phyloP scores from a whole-genome alignment of 2,888 invertebrate genomes.

The Silvanus unidentatus region DNA sequence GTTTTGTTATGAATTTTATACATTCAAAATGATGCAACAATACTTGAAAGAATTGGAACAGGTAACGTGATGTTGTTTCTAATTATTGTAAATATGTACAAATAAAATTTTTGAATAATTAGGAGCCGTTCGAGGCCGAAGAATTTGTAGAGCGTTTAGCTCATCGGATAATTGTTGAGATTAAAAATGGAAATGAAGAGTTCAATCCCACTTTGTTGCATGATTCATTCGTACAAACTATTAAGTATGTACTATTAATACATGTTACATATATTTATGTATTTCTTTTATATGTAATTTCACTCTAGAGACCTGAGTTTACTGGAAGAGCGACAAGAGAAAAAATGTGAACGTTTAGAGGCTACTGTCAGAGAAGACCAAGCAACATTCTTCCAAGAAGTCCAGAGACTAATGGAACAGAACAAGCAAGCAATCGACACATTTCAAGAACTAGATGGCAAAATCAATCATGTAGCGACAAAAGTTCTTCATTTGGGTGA shows the following conservation, averaged over 20 bases:
- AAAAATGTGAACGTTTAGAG: constrained; percentile 80
- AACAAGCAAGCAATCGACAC: constrained; percentile 82
- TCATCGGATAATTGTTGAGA: constrained; percentile 79
- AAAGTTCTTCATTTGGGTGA: constrained; percentile 98
- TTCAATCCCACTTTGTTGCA: constrained; percentile 86
- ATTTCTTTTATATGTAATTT: constrained; percentile 8
- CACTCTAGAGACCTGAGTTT: constrained; percentile 56
- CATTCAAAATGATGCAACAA: constrained; percentile 72
- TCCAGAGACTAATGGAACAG: constrained; percentile 75
- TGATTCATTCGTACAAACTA: constrained; percentile 88
- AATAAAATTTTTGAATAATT: constrained; percentile 28
- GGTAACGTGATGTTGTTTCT: constrained; percentile 46
- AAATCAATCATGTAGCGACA: constrained; percentile 94
- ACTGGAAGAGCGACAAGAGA: constrained; percentile 76
- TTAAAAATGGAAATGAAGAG: constrained; percentile 59
- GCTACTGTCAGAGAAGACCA: constrained; percentile 80
- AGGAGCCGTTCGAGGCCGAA: constrained; percentile 96
- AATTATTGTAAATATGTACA: neutral
- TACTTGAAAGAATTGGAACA: constrained; percentile 83
- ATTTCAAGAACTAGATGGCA: constrained; percentile 88
- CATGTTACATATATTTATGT: neutral
- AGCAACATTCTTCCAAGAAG: constrained; percentile 71
- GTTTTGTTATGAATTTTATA: no score
- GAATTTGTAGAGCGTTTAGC: constrained; percentile 97
- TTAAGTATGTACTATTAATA: constrained; percentile 54